Conservation (phyloP, 2,113 vertebrate species). For the Mellivora capensis region DNA sequence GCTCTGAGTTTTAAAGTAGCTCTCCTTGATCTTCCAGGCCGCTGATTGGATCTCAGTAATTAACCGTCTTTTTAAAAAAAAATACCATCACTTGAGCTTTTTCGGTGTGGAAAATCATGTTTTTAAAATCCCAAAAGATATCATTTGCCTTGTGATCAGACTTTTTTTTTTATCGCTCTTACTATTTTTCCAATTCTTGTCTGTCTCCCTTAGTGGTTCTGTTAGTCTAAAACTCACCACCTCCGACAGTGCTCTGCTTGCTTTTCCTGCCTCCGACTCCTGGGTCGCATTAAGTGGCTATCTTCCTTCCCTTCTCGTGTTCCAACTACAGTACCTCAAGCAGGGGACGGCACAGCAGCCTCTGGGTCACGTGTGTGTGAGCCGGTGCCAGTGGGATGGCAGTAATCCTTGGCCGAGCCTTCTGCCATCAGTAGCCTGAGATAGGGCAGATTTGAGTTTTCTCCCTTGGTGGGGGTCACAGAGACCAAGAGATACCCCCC, state of each 20-base stretch:
- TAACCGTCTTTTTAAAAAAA: background rate
- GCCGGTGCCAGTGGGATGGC: background rate
- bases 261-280: background rate
- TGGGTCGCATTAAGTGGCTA: background rate
- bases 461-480: background rate
- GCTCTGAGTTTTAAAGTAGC: background rate
- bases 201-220: background rate
- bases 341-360: background rate
- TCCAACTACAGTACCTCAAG: background rate
- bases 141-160: constrained; percentile 12
- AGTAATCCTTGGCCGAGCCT: background rate
- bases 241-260: background rate
- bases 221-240: background rate
- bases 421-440: background rate
- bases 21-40: background rate
- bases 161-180: background rate
- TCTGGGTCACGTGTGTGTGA: background rate
- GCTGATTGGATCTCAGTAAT: background rate
- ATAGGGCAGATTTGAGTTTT: background rate
- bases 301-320: background rate
- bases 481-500: background rate
- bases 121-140: constrained; percentile 42
- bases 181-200: constrained; percentile 4
- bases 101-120: background rate
- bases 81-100: background rate